These are phyloP conservation scores for Theretra japonica DNA, from an alignment of 2,888 invertebrate species.

Conservation along the genomic window DNA sequence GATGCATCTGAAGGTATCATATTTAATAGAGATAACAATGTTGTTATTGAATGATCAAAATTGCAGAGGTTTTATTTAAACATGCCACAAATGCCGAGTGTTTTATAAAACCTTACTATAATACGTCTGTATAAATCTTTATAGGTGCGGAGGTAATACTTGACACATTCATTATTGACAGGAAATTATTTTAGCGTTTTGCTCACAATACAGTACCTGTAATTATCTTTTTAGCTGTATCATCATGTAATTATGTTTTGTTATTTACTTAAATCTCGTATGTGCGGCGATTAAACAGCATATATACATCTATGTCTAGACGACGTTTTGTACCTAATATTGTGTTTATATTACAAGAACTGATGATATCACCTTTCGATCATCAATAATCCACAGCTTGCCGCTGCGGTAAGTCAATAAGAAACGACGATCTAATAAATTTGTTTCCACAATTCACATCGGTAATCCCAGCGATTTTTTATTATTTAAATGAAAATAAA, in stretches of 20 bases:
- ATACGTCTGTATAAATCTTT: too few species aligned
- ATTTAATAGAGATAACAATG: too few species aligned
- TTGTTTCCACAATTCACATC: slow-evolving; percentile 10
- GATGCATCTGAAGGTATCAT: too few species aligned
- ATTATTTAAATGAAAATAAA: slow-evolving; percentile 10
- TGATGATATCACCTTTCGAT: background rate
- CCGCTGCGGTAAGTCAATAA: slow-evolving; percentile 2
- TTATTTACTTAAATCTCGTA: background rate
- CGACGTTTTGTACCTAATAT: background rate
- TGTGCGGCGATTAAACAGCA: background rate
- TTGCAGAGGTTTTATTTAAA: too few species aligned
- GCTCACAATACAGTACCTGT: too few species aligned
- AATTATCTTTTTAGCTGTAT: too few species aligned
- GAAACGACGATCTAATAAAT: slow-evolving; percentile 11
- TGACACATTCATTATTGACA: too few species aligned
- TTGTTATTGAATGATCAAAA: too few species aligned
- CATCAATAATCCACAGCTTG: slow-evolving; percentile 3
- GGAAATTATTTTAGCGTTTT: too few species aligned
- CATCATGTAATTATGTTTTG: background rate
- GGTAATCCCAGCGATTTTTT: slow-evolving; percentile 5
- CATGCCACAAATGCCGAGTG: too few species aligned
- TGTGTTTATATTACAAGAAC: background rate
- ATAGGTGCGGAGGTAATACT: too few species aligned
- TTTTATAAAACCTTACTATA: too few species aligned
- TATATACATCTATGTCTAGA: background rate